Conservation (phyloP, 2,113 vertebrate genomes). For the Pimephales promelas region DNA sequence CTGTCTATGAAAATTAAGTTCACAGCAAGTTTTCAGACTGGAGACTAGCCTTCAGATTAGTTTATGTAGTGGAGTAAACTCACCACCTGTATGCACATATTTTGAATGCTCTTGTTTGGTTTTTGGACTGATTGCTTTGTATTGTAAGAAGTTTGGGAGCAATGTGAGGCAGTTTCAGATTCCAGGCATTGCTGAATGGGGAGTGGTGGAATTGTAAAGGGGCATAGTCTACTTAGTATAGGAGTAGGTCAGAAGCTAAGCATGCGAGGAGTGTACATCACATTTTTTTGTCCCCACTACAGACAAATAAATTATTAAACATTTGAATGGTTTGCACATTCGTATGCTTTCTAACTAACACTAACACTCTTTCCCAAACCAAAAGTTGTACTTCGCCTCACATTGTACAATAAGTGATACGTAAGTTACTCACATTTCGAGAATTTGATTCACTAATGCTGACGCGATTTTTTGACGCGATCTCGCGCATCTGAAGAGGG, state of each 20-base stretch:
- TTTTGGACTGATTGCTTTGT: not conserved
- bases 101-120: not conserved
- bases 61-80: not conserved
- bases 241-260: not conserved
- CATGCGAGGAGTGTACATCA: conserved; percentile 2
- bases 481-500: not conserved
- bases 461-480: not conserved
- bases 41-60: not conserved
- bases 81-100: not conserved
- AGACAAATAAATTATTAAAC: not conserved
- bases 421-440: not conserved
- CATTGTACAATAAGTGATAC: not conserved
- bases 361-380: not conserved
- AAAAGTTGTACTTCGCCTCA: conserved; percentile 2
- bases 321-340: not conserved
- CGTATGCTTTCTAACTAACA: not conserved
- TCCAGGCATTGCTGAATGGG: conserved; percentile 31
- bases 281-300: not conserved
- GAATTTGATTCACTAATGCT: not conserved
- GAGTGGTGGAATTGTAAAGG: conserved; percentile 29
- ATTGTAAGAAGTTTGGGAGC: conserved; percentile 9
- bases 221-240: conserved; percentile 14
- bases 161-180: conserved; percentile 31
- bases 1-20: not conserved
- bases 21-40: not conserved